These are phyloP conservation scores for Amblyopsis rosae DNA, from an alignment of 2,113 vertebrate genomes.

Conservation along the genomic window DNA sequence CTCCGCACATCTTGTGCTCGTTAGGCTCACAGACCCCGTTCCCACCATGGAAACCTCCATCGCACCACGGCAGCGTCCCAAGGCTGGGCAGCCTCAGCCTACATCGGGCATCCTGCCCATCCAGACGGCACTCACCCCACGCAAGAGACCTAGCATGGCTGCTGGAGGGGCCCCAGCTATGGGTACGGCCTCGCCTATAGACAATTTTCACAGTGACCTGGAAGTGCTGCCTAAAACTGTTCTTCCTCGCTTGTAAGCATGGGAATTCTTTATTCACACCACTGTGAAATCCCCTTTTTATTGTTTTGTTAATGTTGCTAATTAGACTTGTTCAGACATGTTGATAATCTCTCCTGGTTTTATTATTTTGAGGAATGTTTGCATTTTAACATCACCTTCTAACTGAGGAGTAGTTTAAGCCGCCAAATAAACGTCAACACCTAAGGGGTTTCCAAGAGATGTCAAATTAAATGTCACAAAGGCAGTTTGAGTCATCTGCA, in stretches of 20 bases:
- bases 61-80: slow-evolving; percentile 93
- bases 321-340: no score
- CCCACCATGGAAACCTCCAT: slow-evolving; percentile 96
- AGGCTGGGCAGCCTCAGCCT: slow-evolving; percentile 91
- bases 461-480: no score
- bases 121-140: slow-evolving; percentile 91
- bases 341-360: no score
- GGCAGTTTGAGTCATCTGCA: not conserved
- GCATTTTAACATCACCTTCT: no score
- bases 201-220: not conserved
- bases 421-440: no score
- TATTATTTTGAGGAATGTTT: not conserved
- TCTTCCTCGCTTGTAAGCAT: no score
- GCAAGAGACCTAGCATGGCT: slow-evolving; percentile 85
- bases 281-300: no score
- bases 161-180: slow-evolving; percentile 74
- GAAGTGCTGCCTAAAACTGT: no score
- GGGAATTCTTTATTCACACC: no score
- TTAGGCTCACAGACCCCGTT: slow-evolving; percentile 90
- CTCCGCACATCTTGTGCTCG: not conserved
- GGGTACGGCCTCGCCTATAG: slow-evolving; percentile 57
- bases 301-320: no score
- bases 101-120: slow-evolving; percentile 94
- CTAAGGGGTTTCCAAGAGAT: no score
- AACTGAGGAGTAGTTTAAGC: no score